Base-by-base conservation (phyloP, 2,888 invertebrate species). In the Cheilosia scutellata region DNA sequence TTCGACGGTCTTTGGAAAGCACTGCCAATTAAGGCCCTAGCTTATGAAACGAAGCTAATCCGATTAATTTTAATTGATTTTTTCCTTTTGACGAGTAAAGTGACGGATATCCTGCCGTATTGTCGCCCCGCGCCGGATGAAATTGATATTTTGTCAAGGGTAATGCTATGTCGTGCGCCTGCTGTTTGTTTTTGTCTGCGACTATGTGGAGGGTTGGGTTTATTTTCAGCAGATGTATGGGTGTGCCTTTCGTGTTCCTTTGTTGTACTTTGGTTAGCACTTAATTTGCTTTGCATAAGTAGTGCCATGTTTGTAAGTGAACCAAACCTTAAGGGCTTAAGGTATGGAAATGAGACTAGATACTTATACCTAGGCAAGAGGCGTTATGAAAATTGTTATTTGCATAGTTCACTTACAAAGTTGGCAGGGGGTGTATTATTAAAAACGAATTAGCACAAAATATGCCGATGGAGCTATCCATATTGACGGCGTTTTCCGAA, bases 21-120 rank as follows among this genome's bases (percentile, higher is more conserved):
- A 37, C 57, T 76, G 70, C 25, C 76, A 86, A 86, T 86, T 77
- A 66, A 72, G 49, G 40, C 62, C 55, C 49, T 29, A 76, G 75
- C 25, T 76, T 68, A 66, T 82, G 72, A 63, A 82, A 77, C 58
- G 57, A 68, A 83, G 60, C 74, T 87, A 87, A 82, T 82, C 82
- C 66, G 82, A 87, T 82, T 87, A 83, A n/a, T 65, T 83, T 87
- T 82, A 87, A 79, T 87, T 87, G 82, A 82, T 87, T 83, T 51
- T 68, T 71, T 63, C 68, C 55, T 51, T 87, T 75, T 78, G 70
- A 78, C 72, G 62, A 71, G 57, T 31, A 51, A 57, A 65, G 49
- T 76, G 57, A 44, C 49, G 62, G 82, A 82, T 72, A 63, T 72
- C 62, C 71, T 47, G 62, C 76, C 66, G 71, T 66, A 77, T 82